Evolutionary conservation across 1,140 invertebrate genomes (phyloP).

Genomic region (Dreissena rostriformis): DNA sequence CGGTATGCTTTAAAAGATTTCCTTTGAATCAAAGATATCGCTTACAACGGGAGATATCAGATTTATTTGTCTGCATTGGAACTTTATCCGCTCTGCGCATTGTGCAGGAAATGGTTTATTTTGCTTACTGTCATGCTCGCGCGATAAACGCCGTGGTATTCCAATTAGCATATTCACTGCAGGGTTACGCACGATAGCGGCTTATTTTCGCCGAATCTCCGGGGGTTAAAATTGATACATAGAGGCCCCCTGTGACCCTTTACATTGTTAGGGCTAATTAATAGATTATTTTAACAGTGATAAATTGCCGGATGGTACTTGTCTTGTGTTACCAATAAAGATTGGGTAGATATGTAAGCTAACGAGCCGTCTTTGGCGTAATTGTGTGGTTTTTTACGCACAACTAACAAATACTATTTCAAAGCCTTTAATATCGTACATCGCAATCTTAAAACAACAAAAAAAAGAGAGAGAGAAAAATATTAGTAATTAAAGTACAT

Average conservation of each 20-base stretch:
- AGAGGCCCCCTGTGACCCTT: slow-evolving; percentile 48
- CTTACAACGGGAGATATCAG: slow-evolving; percentile 45
- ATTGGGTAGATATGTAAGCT: too few relatives aligned
- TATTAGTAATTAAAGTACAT: too few relatives aligned
- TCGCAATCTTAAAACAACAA: too few relatives aligned
- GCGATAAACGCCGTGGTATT: slow-evolving; percentile 38
- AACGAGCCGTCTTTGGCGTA: too few relatives aligned
- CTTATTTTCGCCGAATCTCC: slow-evolving; percentile 28
- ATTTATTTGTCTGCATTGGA: slow-evolving; percentile 42
- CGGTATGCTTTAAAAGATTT: slow-evolving; percentile 48
- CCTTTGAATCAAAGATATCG: slow-evolving; percentile 53
- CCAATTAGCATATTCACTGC: slow-evolving; percentile 36
- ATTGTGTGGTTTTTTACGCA: too few relatives aligned
- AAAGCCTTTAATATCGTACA: too few relatives aligned
- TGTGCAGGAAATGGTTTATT: slow-evolving; percentile 39
- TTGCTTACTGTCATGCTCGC: slow-evolving; percentile 38
- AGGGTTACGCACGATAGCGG: neutral
- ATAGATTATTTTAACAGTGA: slow-evolving; percentile 52
- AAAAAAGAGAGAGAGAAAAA: too few relatives aligned
- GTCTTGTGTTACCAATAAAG: too few relatives aligned
- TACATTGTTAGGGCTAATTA: slow-evolving; percentile 45
- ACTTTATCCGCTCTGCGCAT: slow-evolving; percentile 32
- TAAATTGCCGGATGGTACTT: neutral
- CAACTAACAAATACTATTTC: too few relatives aligned
- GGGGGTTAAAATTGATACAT: slow-evolving; percentile 34